These are phyloP conservation scores for Rhingia rostrata DNA, from an alignment of 2,888 invertebrate genomes.

Conservation along the genomic window DNA sequence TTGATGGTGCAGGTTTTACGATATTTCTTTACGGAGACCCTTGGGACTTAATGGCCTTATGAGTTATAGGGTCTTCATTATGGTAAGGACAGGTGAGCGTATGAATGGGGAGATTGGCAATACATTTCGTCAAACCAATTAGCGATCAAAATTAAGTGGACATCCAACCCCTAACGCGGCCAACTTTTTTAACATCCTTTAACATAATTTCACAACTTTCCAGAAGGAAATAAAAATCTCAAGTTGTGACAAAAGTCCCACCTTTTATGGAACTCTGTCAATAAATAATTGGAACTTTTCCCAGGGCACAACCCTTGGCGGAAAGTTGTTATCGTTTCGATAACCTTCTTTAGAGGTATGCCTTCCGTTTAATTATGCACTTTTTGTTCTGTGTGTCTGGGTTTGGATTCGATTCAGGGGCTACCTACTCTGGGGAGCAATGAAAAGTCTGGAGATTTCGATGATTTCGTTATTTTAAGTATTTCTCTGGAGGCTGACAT, in stretches of 20 bases:
- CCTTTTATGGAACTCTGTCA: background rate
- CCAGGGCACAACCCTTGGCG: background rate
- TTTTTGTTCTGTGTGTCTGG: background rate
- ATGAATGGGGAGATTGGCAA: too few relatives aligned
- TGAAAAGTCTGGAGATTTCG: background rate
- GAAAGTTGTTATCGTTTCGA: constrained; percentile 6
- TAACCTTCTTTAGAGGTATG: constrained; percentile 9
- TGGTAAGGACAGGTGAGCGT: too few relatives aligned
- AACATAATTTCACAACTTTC: constrained; percentile 21
- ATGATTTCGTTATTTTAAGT: too few relatives aligned
- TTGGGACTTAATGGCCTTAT: too few relatives aligned
- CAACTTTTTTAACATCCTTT: background rate
- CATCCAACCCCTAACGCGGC: too few relatives aligned
- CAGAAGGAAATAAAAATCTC: background rate
- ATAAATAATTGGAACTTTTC: constrained; percentile 29
- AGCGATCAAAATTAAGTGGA: too few relatives aligned
- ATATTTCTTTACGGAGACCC: too few relatives aligned
- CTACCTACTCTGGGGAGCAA: background rate
- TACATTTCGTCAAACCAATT: too few relatives aligned
- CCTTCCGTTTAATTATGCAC: constrained; percentile 19
- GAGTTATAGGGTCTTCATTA: too few relatives aligned
- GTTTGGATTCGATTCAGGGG: background rate
- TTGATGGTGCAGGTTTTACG: too few relatives aligned
- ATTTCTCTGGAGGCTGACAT: too few relatives aligned
- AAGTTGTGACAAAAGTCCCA: constrained; percentile 7